phyloP scores from a whole-genome alignment of 2,888 invertebrate species.

The Tiphia femorata region DNA sequence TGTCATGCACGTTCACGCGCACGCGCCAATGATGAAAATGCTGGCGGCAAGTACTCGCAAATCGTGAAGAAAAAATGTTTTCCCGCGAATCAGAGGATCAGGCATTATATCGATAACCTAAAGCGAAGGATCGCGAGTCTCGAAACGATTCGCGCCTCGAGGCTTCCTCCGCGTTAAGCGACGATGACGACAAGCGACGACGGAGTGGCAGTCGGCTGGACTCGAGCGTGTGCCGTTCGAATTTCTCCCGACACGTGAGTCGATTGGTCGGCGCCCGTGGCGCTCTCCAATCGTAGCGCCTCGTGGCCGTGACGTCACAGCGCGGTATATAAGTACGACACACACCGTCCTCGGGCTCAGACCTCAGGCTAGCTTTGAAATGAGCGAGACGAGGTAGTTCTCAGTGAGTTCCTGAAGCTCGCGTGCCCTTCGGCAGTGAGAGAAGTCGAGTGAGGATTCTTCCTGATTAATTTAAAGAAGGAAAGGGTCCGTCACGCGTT shows the following conservation, averaged over 20 bases:
- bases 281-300: conserved; percentile 49
- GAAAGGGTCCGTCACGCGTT: no score
- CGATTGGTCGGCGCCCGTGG: conserved; percentile 58
- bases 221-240: conserved; percentile 41
- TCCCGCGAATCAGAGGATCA: no score
- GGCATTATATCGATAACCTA: not conserved
- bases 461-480: conserved; percentile 6
- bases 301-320: conserved; percentile 56
- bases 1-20: no score
- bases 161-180: no score
- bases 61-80: no score
- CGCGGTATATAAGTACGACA: conserved; percentile 52
- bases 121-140: not conserved
- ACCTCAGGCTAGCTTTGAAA: conserved; percentile 55
- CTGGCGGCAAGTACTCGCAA: no score
- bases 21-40: no score
- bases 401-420: conserved; percentile 48
- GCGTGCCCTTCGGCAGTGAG: conserved; percentile 43
- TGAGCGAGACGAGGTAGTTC: conserved; percentile 51
- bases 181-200: conserved; percentile 17
- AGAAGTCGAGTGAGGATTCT: conserved; percentile 36
- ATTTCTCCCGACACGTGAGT: conserved; percentile 57
- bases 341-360: conserved; percentile 55
- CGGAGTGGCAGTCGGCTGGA: no score
- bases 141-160: not conserved